A percentile compares a stretch with the other conserved stretches of the same genome.
Conservation (phyloP, 2,113 vertebrate species). For the Penelope pileata region DNA sequence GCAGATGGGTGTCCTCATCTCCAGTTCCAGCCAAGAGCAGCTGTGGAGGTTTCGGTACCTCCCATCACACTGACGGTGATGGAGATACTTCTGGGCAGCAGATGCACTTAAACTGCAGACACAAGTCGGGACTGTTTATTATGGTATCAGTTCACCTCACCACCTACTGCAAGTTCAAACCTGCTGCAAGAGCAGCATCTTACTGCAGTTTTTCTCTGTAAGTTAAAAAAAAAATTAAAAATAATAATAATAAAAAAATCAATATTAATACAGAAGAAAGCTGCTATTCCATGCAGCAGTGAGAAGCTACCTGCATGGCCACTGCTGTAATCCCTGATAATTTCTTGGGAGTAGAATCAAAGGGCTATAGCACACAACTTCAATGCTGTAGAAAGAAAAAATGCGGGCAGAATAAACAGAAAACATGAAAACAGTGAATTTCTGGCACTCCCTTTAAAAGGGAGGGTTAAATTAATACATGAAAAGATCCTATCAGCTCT, state of each 20-base stretch:
- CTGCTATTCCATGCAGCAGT: neutral
- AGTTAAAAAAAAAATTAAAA: neutral
- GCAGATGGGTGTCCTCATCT: neutral
- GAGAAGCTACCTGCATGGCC: slow-evolving; percentile 2
- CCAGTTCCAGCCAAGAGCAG: neutral
- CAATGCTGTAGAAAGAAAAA: neutral
- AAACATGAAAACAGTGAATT: slow-evolving; percentile 58
- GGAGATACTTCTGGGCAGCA: neutral
- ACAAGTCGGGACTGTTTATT: slow-evolving; percentile 2
- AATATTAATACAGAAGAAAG: neutral
- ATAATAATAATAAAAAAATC: neutral
- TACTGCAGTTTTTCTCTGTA: neutral
- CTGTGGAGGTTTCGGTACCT: neutral
- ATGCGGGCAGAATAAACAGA: slow-evolving; percentile 36
- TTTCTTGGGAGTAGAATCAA: slow-evolving; percentile 58
- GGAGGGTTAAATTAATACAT: slow-evolving; percentile 69
- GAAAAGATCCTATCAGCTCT: slow-evolving; percentile 63
- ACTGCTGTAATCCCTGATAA: slow-evolving; percentile 28
- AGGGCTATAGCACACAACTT: slow-evolving; percentile 9
- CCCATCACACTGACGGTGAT: neutral
- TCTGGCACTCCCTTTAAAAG: slow-evolving; percentile 29
- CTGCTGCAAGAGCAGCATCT: neutral
- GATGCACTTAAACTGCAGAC: neutral
- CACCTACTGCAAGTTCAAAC: neutral
- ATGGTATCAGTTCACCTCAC: neutral